phyloP scores from a whole-genome alignment of 2,888 invertebrate species.

The Acrocera orbiculus region DNA sequence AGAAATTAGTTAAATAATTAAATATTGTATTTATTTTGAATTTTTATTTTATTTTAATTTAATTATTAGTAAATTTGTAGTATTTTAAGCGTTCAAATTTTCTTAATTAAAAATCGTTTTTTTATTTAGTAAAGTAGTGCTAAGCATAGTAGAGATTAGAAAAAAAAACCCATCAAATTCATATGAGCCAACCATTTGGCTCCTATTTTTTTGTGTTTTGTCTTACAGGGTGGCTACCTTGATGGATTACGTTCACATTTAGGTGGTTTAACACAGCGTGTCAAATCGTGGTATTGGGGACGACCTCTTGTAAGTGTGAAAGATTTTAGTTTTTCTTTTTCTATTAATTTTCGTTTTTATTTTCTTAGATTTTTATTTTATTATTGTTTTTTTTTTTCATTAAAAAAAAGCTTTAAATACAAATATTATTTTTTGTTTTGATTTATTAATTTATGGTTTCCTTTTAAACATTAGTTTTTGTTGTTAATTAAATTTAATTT shows the following conservation, averaged over 20 bases:
- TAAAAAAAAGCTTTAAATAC: too few relatives aligned
- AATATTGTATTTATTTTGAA: too few relatives aligned
- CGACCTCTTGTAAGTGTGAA: slow-evolving; percentile 83
- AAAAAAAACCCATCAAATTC: slow-evolving; percentile 6
- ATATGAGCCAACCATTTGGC: slow-evolving; percentile 16
- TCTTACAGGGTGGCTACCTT: slow-evolving; percentile 76
- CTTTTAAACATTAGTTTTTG: too few relatives aligned
- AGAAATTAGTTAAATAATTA: too few relatives aligned
- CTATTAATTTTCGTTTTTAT: slow-evolving; percentile 6
- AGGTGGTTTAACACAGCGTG: slow-evolving; percentile 92
- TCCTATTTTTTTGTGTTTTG: slow-evolving; percentile 24
- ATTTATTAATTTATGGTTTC: too few relatives aligned
- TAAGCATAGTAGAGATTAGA: not conserved
- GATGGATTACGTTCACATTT: slow-evolving; percentile 87
- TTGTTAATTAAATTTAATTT: too few relatives aligned
- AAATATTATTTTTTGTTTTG: too few relatives aligned
- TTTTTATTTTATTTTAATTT: too few relatives aligned
- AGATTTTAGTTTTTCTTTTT: slow-evolving; percentile 23
- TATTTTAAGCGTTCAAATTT: too few relatives aligned
- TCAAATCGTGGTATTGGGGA: slow-evolving; percentile 95
- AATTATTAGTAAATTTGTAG: too few relatives aligned
- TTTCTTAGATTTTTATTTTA: not conserved
- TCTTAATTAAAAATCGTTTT: too few relatives aligned
- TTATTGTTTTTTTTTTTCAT: not conserved
- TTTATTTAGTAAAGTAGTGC: too few relatives aligned